Evolutionary conservation across 2,888 invertebrate species (phyloP).

Genomic region (Pseudolycoriella hygida): DNA sequence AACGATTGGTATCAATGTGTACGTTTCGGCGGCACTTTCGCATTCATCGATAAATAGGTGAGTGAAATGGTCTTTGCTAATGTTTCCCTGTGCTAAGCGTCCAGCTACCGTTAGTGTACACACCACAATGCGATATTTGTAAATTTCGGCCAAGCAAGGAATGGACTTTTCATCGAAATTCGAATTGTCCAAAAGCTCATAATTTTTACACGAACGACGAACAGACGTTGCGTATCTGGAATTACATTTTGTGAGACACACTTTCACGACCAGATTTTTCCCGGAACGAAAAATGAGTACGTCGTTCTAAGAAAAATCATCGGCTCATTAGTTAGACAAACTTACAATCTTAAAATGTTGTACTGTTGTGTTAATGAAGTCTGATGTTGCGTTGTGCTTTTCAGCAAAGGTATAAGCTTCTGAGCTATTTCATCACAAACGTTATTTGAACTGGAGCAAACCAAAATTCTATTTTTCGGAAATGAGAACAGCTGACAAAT

Average conservation of each 20-base stretch:
- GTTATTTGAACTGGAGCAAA: slow-evolving; percentile 52
- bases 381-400: no score
- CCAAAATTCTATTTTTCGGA: slow-evolving; percentile 32
- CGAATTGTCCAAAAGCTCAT: slow-evolving; percentile 27
- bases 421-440: slow-evolving; percentile 48
- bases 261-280: no score
- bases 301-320: no score
- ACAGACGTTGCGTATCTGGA: slow-evolving; percentile 22
- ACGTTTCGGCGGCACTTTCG: slow-evolving; percentile 56
- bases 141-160: slow-evolving; percentile 31
- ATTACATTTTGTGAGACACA: no score
- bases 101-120: slow-evolving; percentile 41
- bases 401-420: no score
- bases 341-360: no score
- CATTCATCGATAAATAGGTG: slow-evolving; percentile 63
- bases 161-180: slow-evolving; percentile 25
- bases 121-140: slow-evolving; percentile 39
- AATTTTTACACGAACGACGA: slow-evolving; percentile 23
- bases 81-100: slow-evolving; percentile 13
- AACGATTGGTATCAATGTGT: slow-evolving; percentile 37
- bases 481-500: slow-evolving; percentile 39
- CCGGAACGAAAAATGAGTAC: no score
- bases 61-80: slow-evolving; percentile 28
- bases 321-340: no score
- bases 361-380: no score